Evolutionary conservation across 64 coral and sea anemone genomes (phyloP), one percentile per base, ranked within the genome.

Genomic region (Trachythela sp.): DNA sequence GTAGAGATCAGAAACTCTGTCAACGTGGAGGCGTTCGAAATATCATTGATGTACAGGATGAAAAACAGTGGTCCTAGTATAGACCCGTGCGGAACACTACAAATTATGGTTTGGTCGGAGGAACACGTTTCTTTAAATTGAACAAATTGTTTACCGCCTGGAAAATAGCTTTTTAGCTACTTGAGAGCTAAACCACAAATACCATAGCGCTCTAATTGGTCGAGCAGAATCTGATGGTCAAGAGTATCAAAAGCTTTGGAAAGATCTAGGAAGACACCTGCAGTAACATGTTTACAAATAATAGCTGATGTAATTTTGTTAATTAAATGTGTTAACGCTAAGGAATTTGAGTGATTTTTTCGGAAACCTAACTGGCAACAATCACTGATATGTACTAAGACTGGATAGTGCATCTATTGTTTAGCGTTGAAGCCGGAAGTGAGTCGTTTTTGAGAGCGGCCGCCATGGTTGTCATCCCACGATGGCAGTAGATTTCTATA

Each of bases 201-300:
- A n/a, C n/a, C n/a, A n/a, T n/a, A n/a, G n/a, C n/a, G n/a, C n/a
- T 29, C 85, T 26, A 72, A 26, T 72, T 87, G 54, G 34, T 87
- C 34, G 6, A 39, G 8, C 41, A 87, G 85, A 39, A 86, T 86
- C 1, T 48, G 13, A 33, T 86, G 84, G 18, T 52, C n/a, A 24
- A 86, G 18, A 2, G 84, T 86, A 24, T 86, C 84, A 86, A 86
- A 86, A n/a, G 84, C 49, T 20, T 52, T 52, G 13, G 49, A 52
- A 52, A 52, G 49, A 52, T 52, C 49, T 52, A 52, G 20, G 32
- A 72, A 72, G 10, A 72, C 68, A 35, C 68, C 68, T 24, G 29
- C 29, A 11, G 32, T 22, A 72, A 72, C 24, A 11, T 72, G 15
- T 22, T 72, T 72, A 10, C 32, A 10, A n/a, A n/a, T n/a, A 72